Conservation (phyloP, 2,888 invertebrate species). For the Mechanitis messenoides region DNA sequence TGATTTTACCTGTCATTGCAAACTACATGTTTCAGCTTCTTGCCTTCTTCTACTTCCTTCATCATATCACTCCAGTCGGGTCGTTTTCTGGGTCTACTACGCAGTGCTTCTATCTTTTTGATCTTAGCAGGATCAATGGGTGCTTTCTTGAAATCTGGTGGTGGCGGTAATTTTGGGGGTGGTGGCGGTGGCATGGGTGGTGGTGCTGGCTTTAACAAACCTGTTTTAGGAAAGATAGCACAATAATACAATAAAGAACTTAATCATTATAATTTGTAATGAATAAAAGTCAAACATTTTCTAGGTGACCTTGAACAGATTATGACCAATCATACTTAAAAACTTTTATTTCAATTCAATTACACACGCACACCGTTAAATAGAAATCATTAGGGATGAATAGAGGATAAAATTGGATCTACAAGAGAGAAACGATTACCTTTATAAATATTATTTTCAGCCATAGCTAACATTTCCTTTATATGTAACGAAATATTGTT, state of each 20-base stretch:
- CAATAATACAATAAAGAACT: no score
- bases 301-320: no score
- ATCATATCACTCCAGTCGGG: constrained; percentile 94
- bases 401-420: not conserved
- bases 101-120: constrained; percentile 82
- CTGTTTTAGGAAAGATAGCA: constrained; percentile 33
- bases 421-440: constrained; percentile 30
- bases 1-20: constrained; percentile 84
- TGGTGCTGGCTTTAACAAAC: constrained; percentile 69
- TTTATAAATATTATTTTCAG: constrained; percentile 25
- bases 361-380: not conserved
- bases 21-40: constrained; percentile 85
- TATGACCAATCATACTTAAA: no score
- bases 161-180: constrained; percentile 80
- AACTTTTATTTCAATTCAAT: no score
- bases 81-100: constrained; percentile 85
- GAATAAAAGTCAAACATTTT: no score
- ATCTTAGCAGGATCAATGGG: constrained; percentile 78
- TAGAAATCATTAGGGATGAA: not conserved
- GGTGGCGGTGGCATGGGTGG: constrained; percentile 84
- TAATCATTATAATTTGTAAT: no score
- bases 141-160: constrained; percentile 77
- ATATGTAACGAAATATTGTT: not conserved
- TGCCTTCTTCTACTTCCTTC: constrained; percentile 92
- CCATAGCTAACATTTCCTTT: constrained; percentile 8